Conservation (phyloP, 2,888 invertebrate species). For the Acheta domesticus region DNA sequence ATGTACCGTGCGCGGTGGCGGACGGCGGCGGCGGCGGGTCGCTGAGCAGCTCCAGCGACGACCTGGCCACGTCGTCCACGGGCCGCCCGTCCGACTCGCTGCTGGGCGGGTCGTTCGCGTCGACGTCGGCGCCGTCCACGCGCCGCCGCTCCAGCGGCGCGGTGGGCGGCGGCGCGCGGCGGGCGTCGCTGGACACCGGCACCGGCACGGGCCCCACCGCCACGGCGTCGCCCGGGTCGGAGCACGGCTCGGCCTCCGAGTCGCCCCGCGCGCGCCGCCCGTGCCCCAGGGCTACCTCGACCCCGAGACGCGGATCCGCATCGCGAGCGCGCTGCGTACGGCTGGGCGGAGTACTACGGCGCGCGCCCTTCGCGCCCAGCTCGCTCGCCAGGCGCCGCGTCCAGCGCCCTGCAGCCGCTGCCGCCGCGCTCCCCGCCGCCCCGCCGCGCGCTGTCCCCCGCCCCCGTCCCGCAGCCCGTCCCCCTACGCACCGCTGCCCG, state of each 20-base stretch:
- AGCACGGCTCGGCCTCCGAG: not conserved
- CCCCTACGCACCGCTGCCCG: too few relatives aligned
- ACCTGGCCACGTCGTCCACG: conserved; percentile 18
- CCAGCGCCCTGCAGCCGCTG: not conserved
- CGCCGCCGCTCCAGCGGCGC: not conserved
- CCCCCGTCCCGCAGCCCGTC: not conserved
- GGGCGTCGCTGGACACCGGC: not conserved
- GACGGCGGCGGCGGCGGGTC: not conserved
- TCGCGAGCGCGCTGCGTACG: not conserved
- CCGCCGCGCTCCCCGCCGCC: not conserved
- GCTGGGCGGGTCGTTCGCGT: not conserved
- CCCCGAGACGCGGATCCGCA: not conserved
- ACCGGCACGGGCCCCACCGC: not conserved
- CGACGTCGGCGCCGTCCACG: not conserved
- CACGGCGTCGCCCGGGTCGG: not conserved
- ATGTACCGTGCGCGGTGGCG: conserved; percentile 50
- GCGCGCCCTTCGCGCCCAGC: conserved; percentile 18
- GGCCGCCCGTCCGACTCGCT: not conserved
- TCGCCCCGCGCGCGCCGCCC: not conserved
- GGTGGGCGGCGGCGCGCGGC: not conserved
- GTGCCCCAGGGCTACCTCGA: not conserved
- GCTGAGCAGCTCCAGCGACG: conserved; percentile 42
- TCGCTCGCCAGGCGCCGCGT: not conserved
- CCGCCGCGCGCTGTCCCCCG: not conserved
- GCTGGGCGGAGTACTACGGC: too few relatives aligned